Percentiles rank a stretch among this genome's conserved stretches.
These are phyloP conservation scores for Dendrocincla tyrannina DNA, from an alignment of 2,797 vertebrate species.

Conservation along the genomic window DNA sequence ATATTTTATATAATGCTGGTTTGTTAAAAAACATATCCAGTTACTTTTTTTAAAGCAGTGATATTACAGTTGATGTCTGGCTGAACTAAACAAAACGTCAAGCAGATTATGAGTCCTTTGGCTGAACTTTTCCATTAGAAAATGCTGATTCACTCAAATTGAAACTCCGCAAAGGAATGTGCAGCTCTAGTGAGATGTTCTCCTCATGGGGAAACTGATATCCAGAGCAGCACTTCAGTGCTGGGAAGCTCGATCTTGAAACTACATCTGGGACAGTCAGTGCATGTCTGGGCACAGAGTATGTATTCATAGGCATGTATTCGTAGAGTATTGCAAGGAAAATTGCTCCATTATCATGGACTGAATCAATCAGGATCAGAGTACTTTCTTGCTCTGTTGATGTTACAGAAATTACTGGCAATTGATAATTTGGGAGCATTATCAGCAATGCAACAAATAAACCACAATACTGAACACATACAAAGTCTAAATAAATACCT, in stretches of 20 bases:
- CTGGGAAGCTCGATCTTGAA: neutral
- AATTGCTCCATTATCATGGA: neutral
- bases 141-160: neutral
- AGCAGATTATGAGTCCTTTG: neutral
- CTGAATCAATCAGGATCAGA: neutral
- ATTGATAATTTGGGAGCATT: neutral
- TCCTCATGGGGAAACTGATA: neutral
- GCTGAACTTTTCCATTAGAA: neutral
- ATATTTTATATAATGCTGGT: neutral
- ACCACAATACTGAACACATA: neutral
- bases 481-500: neutral
- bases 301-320: too few species aligned
- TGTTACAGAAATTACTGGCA: neutral
- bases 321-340: neutral
- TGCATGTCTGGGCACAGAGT: neutral
- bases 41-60: neutral
- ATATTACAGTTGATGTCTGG: neutral
- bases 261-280: neutral
- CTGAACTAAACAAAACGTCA: neutral
- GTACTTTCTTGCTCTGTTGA: neutral
- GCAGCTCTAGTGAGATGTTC: neutral
- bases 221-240: neutral
- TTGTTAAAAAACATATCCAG: neutral
- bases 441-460: neutral
- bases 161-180: neutral